phyloP scores from a whole-genome alignment of 2,113 vertebrate species.

The Urocitellus parryii region DNA sequence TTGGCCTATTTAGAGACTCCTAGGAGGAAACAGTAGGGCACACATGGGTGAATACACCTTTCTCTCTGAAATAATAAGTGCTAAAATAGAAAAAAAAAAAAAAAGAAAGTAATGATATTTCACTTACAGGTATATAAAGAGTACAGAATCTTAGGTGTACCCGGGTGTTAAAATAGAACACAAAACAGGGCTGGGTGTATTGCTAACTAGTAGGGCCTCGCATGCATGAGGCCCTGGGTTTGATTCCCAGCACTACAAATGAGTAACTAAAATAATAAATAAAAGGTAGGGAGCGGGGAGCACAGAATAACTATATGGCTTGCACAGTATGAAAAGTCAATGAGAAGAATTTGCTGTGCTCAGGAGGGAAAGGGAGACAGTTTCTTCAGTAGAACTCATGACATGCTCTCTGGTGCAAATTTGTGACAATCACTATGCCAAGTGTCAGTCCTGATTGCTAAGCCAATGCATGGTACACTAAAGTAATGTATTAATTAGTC shows the following conservation, averaged over 20 bases:
- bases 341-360: not conserved
- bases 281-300: no score
- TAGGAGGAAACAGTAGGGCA: not conserved
- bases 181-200: not conserved
- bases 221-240: not conserved
- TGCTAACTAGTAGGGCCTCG: not conserved
- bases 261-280: no score
- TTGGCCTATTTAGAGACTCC: constrained; percentile 9
- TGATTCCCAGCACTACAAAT: no score
- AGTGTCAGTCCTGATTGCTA: not conserved
- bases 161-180: not conserved
- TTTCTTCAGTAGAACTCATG: not conserved
- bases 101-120: not conserved
- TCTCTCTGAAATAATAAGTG: constrained; percentile 4
- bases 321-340: not conserved
- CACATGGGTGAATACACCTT: not conserved
- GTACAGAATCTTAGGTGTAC: not conserved
- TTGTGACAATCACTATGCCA: no score
- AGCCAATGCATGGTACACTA: not conserved
- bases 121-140: not conserved
- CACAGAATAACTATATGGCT: not conserved
- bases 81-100: not conserved
- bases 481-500: not conserved
- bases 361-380: not conserved
- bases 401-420: not conserved